These are phyloP conservation scores for Oopsacas minuta DNA, from an alignment of 37 sponge, comb jelly and placozoan genomes.

Conservation along the genomic window DNA sequence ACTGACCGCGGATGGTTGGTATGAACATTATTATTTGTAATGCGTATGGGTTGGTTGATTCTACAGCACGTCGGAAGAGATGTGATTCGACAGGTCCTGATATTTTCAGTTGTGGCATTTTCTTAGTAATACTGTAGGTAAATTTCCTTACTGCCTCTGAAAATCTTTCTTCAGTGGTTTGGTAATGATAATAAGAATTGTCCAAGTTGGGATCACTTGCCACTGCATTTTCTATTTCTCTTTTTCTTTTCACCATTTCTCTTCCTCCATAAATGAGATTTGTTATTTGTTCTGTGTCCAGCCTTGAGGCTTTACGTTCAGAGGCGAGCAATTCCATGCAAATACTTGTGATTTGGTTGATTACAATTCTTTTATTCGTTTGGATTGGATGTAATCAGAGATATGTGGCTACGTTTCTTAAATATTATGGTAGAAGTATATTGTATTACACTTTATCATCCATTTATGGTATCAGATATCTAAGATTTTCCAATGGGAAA, in stretches of 20 bases:
- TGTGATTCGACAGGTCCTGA: neutral
- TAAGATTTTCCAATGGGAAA: no score
- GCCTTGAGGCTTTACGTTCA: conserved; percentile 35
- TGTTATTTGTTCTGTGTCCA: conserved; percentile 42
- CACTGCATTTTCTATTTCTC: conserved; percentile 24
- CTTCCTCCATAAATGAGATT: conserved; percentile 47
- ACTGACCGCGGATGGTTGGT: conserved; percentile 61
- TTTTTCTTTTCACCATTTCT: conserved; percentile 27
- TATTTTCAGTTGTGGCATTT: neutral
- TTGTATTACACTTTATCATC: no score
- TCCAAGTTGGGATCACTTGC: neutral
- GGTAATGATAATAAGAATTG: neutral
- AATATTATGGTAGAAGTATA: no score
- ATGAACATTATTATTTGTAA: conserved; percentile 62
- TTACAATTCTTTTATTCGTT: no score
- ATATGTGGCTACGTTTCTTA: no score
- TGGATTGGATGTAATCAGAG: no score
- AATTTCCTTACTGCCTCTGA: neutral
- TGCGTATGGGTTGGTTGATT: conserved; percentile 33
- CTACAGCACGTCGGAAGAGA: conserved; percentile 24
- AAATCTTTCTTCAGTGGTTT: neutral
- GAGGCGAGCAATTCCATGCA: neutral
- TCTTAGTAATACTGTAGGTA: neutral
- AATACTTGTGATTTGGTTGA: no score
- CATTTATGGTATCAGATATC: no score